These are phyloP conservation scores for Mustela lutreola DNA, from an alignment of 2,113 vertebrate species.

Conservation along the genomic window DNA sequence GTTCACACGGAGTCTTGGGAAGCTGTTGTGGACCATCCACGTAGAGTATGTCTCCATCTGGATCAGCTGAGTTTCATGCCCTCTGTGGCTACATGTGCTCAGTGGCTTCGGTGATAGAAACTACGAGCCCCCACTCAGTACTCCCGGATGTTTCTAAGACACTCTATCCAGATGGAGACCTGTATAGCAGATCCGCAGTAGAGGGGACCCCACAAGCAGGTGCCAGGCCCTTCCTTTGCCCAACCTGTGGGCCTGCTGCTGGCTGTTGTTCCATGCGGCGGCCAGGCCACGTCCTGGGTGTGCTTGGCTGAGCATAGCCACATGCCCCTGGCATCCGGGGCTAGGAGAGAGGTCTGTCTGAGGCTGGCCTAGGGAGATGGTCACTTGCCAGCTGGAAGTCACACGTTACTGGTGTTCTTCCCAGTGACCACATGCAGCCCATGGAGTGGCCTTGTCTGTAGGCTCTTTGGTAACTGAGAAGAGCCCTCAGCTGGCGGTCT, in stretches of 20 bases:
- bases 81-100: rapidly evolving
- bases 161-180: neutral
- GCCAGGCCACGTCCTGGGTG: no score
- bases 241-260: neutral
- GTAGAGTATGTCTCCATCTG: rapidly evolving
- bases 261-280: neutral
- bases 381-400: neutral
- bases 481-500: neutral
- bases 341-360: neutral
- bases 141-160: rapidly evolving
- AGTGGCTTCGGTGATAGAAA: rapidly evolving
- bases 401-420: no score
- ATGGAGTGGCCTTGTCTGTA: neutral
- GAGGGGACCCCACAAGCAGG: neutral
- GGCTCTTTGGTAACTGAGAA: rapidly evolving
- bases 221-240: rapidly evolving
- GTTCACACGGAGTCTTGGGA: rapidly evolving
- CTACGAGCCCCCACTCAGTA: rapidly evolving
- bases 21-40: rapidly evolving
- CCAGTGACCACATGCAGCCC: neutral
- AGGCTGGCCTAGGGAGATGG: neutral
- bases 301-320: rapidly evolving
- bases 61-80: no score
- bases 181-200: rapidly evolving
- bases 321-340: rapidly evolving